Base-by-base conservation (phyloP, 2,113 vertebrate genomes). In the Glareola pratincola region DNA sequence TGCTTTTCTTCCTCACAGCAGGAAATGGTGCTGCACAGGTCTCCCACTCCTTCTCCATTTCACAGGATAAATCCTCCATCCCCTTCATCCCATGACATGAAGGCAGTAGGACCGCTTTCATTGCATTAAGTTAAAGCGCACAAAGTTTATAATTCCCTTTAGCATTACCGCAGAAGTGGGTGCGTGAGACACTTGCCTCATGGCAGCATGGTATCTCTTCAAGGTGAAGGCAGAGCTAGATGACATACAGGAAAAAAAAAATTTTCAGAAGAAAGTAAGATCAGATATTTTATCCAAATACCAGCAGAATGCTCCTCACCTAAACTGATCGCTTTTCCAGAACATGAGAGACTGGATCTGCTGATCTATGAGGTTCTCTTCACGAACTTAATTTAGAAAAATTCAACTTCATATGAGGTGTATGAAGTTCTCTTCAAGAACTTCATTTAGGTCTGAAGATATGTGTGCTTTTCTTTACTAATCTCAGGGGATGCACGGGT, bases 261-360 rank as follows among this genome's bases (percentile, higher is more conserved):
- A 14, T 95, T 98, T 12, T 98, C 98, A 21, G 98, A 98, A 90
- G 97, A 98, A 86, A 98, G 98, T 95, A 98, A 98, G 57, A 98
- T 98, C 97, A 97, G 97, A 0, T 98, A 98, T 95, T 98, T 99
- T 93, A 98, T 89, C 50, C 98, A 98, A 62, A 98, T 98, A 96
- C 97, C 98, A 34, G 97, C 96, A 14, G 98, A 98, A 63, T 93
- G 96, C 8, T 98, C 98, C 3, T 98, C 98, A 8, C 98, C 98
- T 94, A 97, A 98, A 76, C 92, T 98, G 94, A 97, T 98, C 88
- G 98, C 98, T 96, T 98, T 99, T 95, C 98, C 98, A 97, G 98
- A 98, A 96, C 98, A 98, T 62, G 98, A 98, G 96, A 98, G 98
- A 85, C 98, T 98, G 98, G 98, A 98, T 97, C 91, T 12, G 2